Percentiles rank a stretch among this genome's conserved stretches.
These are phyloP conservation scores for Scytalopus superciliaris DNA, from an alignment of 2,113 vertebrate species.

Conservation along the genomic window DNA sequence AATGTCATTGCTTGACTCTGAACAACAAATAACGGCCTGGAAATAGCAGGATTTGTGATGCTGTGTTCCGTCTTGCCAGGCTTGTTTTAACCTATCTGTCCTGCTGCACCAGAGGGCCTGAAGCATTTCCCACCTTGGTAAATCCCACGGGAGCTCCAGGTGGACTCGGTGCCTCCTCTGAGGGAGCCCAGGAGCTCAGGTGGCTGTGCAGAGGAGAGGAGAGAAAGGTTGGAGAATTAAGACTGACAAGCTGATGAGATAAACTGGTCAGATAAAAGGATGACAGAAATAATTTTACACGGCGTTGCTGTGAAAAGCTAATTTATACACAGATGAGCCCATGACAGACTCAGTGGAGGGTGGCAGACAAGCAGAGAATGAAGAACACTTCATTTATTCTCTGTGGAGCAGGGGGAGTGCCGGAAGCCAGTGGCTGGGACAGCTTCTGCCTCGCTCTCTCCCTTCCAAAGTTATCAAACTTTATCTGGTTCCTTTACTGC, in stretches of 20 bases:
- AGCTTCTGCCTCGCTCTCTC: neutral
- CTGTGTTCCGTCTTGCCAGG: rapidly evolving
- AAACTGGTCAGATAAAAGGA: constrained; percentile 69
- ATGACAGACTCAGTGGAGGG: constrained; percentile 65
- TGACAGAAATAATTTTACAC: constrained; percentile 72
- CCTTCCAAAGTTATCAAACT: constrained; percentile 36
- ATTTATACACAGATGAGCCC: constrained; percentile 71
- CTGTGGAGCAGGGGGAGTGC: neutral
- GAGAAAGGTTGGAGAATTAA: constrained; percentile 24
- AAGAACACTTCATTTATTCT: constrained; percentile 61
- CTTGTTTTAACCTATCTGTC: neutral
- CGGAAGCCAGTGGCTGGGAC: neutral
- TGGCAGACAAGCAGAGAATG: constrained; percentile 47
- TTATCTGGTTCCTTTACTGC: constrained; percentile 20
- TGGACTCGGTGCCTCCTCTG: neutral
- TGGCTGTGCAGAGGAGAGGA: neutral
- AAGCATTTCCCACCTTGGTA: neutral
- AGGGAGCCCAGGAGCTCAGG: neutral
- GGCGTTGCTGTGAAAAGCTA: constrained; percentile 67
- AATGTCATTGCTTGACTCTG: neutral
- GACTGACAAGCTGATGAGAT: constrained; percentile 66
- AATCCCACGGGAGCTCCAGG: rapidly evolving
- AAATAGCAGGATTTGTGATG: neutral
- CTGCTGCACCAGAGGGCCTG: rapidly evolving
- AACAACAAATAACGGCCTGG: neutral